Evolutionary conservation across 2,888 invertebrate genomes (phyloP), one percentile per base, ranked within the genome.

Genomic region (Amphimallon solstitiale): DNA sequence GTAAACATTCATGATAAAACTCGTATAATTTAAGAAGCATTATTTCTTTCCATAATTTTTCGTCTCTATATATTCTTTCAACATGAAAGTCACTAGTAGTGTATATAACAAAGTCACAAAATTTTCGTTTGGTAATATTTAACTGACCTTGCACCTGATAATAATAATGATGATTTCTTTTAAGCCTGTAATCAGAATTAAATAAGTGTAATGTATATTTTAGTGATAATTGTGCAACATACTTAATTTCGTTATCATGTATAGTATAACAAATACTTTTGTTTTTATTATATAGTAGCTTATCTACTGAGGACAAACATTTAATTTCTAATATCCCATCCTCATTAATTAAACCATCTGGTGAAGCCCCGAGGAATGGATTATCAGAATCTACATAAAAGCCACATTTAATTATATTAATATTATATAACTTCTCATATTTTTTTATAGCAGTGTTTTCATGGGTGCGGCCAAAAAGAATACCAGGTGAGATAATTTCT

Each of bases 61-160:
- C 15, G 12, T 40, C 12, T 40, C 12, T 40, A n/a, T 40, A 40
- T 9, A 40, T 40, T 9, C 40, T 1, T 40, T 40, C 40, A 1
- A 40, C 40, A 40, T 40, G 40, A 6, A 40, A 40, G 15, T 40
- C 40, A 1, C 4, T 21, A 10, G 1, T 21, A 3, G 21, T 9
- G n/a, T 48, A 48, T 1, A 19, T 48, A 19, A 48, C 12, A 21
- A 48, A 48, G n/a, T 48, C 48, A 10, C 48, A 48, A 21, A 48
- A 48, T 6, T 21, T 1, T 5, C 48, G 5, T 21, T 48, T n/a
- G n/a, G n/a, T n/a, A n/a, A n/a, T n/a, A n/a, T n/a, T n/a, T n/a
- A n/a, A n/a, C n/a, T n/a, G n/a, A 1, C 48, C 48, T 21, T 48
- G 48, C 1, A 48, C 10, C 23, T 48, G 48, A 21, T 23, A 48